phyloP scores from a whole-genome alignment of 2,797 vertebrate species.

The Lagorchestes hirsutus region DNA sequence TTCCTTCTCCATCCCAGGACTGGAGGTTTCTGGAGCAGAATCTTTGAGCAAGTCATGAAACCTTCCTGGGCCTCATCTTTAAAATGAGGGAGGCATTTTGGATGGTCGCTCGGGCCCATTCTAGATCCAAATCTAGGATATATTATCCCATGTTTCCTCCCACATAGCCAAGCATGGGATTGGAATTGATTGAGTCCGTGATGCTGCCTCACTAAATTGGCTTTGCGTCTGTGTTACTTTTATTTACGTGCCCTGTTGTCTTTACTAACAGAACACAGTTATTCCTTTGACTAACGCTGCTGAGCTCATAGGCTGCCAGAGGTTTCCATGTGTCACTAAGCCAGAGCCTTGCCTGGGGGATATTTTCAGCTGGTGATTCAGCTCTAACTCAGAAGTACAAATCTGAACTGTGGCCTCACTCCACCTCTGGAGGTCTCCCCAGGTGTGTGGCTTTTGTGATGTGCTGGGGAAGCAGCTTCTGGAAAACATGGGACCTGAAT shows the following conservation, averaged over 20 bases:
- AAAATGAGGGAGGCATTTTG: neutral
- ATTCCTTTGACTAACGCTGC: conserved; percentile 35
- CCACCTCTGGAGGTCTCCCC: conserved; percentile 63
- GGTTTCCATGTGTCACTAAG: neutral
- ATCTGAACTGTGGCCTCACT: conserved; percentile 72
- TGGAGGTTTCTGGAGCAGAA: neutral
- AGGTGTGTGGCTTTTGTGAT: conserved; percentile 66
- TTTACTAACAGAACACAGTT: conserved; percentile 68
- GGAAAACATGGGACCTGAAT: conserved; percentile 54
- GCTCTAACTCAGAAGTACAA: conserved; percentile 77
- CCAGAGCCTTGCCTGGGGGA: neutral
- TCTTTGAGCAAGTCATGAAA: neutral
- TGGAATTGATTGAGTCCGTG: neutral
- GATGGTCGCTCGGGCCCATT: neutral
- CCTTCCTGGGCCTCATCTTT: neutral
- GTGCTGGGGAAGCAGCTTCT: conserved; percentile 67
- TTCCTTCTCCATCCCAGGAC: too few relatives aligned
- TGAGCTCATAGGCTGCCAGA: neutral
- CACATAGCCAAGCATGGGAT: neutral
- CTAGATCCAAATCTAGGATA: neutral
- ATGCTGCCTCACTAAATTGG: neutral
- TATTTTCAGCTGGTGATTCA: conserved; percentile 33
- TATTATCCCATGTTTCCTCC: neutral
- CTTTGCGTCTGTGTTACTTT: neutral
- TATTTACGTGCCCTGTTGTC: conserved; percentile 65